A percentile compares a stretch with the other conserved stretches of the same genome.
Evolutionary conservation across 2,797 vertebrate genomes (phyloP).

Genomic region (Rhyacichthys aspro): DNA sequence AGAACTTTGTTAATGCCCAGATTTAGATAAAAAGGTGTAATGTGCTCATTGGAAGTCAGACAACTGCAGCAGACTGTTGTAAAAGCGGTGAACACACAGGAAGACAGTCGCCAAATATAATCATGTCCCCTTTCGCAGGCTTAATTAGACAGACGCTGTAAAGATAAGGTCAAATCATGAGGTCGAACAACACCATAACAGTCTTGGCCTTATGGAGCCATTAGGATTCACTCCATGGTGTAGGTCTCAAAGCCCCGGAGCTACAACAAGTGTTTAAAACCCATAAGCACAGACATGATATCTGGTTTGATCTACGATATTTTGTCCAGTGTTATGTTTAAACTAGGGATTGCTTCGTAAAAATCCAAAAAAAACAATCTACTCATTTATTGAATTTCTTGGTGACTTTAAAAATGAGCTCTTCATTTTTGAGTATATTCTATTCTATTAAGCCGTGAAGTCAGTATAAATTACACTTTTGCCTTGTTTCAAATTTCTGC

Average conservation of each 20-base stretch:
- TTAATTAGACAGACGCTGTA: too few relatives aligned
- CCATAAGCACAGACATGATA: too few relatives aligned
- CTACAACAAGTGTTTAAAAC: too few relatives aligned
- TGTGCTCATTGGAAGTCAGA: too few relatives aligned
- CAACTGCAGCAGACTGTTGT: too few relatives aligned
- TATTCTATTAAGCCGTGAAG: slow-evolving; percentile 5
- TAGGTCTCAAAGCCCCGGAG: neutral
- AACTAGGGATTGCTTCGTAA: neutral
- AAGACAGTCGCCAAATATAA: too few relatives aligned
- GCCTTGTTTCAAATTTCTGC: slow-evolving; percentile 10
- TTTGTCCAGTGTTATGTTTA: too few relatives aligned
- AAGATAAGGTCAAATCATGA: neutral
- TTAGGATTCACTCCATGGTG: neutral
- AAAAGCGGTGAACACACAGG: too few relatives aligned
- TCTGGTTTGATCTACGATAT: neutral
- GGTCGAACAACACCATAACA: neutral
- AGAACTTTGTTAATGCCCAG: too few relatives aligned
- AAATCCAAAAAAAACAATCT: slow-evolving; percentile 8
- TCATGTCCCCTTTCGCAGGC: too few relatives aligned
- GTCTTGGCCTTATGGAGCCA: neutral
- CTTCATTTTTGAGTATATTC: neutral
- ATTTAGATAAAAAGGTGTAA: too few relatives aligned
- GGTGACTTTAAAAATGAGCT: neutral
- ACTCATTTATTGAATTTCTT: neutral
- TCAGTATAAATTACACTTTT: slow-evolving; percentile 7